A percentile compares a stretch with the other conserved stretches of the same genome.
Evolutionary conservation across 2,888 invertebrate species (phyloP).

Genomic region (Onchidella celtica): DNA sequence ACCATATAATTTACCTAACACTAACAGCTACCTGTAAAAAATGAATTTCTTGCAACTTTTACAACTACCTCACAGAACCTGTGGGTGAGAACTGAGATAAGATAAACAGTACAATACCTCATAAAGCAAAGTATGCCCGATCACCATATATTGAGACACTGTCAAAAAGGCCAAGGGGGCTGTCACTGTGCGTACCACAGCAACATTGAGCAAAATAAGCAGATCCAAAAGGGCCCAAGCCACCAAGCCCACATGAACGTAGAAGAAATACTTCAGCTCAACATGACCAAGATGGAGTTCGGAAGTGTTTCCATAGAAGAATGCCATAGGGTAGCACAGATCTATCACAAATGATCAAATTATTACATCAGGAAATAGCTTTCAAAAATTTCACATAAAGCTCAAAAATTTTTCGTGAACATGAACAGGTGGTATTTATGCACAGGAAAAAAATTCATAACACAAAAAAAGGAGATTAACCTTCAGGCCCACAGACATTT

Average conservation of each 20-base stretch:
- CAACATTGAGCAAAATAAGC: conserved; percentile 27
- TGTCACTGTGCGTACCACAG: not conserved
- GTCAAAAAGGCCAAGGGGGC: conserved; percentile 25
- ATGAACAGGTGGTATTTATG: too few relatives aligned
- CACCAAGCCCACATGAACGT: conserved; percentile 44
- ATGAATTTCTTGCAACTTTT: too few relatives aligned
- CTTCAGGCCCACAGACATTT: too few relatives aligned
- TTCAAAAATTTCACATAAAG: too few relatives aligned
- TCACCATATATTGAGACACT: conserved; percentile 23
- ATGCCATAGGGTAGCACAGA: not conserved
- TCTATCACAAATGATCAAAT: not conserved
- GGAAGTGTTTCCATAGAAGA: conserved; percentile 35
- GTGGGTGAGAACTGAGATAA: too few relatives aligned
- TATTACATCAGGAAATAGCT: not conserved
- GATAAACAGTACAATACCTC: too few relatives aligned
- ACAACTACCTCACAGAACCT: too few relatives aligned
- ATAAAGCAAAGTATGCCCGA: conserved; percentile 40
- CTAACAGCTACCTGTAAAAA: too few relatives aligned
- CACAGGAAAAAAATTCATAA: too few relatives aligned
- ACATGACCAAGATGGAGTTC: conserved; percentile 12
- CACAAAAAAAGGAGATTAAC: too few relatives aligned
- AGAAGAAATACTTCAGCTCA: conserved; percentile 47
- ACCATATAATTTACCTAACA: too few relatives aligned
- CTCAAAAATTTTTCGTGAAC: too few relatives aligned
- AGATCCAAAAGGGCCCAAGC: conserved; percentile 43